Evolutionary conservation across 2,113 vertebrate genomes (phyloP), one percentile per base, ranked within the genome.

Genomic region (Hippocampus guttulatus): DNA sequence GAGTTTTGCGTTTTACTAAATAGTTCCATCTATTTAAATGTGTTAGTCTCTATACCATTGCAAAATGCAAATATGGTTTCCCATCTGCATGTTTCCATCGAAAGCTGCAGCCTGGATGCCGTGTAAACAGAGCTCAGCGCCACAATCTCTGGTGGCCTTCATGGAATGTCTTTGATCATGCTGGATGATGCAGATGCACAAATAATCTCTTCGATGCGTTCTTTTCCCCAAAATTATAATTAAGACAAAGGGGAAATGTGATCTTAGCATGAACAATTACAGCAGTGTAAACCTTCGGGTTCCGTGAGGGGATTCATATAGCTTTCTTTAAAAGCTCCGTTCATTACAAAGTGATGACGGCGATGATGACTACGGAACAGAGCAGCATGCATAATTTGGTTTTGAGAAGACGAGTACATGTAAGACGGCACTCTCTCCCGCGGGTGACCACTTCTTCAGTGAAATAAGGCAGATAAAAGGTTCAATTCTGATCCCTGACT

Each of bases 401-500:
- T 63, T 58, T 43, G 73, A 65, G 74, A 70, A 73, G 75, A 76
- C 21, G 27, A 76, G 68, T 66, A 69, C 65, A 67, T 82, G 75
- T 69, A 78, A 81, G 80, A 84, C 82, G 74, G 68, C 79, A 60
- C 58, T 71, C 69, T 58, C 70, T 88, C 80, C 84, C 81, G 30
- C 71, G 76, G 85, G 85, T 87, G 84, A 75, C 80, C 75, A 21
- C 81, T 75, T 75, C 81, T 88, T 91, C 87, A 86, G 87, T 88
- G 86, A 90, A 89, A 87, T 84, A 89, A 89, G 85, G 84, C 77
- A 72, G 80, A 91, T 91, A 89, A 91, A 91, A 83, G 82, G 84
- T 76, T 75, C 23, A 64, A 82, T 86, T 88, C 81, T 75, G 75
- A 86, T 87, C 84, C 81, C 83, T 84, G 87, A 89, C 86, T 91